A percentile compares a stretch with the other conserved stretches of the same genome.
These are phyloP conservation scores for Cantharis rufa DNA, from an alignment of 2,888 invertebrate genomes.

Conservation along the genomic window DNA sequence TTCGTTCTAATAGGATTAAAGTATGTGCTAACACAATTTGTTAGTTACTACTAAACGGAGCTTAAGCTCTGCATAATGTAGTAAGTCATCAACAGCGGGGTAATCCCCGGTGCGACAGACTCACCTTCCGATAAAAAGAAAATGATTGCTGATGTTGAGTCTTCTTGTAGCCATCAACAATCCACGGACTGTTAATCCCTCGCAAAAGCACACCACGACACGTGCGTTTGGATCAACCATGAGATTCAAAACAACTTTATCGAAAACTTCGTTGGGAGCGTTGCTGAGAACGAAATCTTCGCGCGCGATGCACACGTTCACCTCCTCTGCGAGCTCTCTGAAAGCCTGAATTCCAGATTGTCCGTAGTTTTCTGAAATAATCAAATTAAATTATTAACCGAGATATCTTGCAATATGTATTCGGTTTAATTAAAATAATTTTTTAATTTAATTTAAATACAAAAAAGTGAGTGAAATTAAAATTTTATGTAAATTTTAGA, in stretches of 20 bases:
- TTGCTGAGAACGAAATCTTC: slow-evolving; percentile 67
- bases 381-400: neutral
- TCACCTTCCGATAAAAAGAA: slow-evolving; percentile 71
- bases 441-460: neutral
- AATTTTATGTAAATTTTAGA: neutral
- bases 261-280: slow-evolving; percentile 62
- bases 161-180: slow-evolving; percentile 65
- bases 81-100: no score
- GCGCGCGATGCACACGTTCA: slow-evolving; percentile 73
- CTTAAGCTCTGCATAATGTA: no score
- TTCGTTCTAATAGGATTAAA: neutral
- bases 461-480: neutral
- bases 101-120: neutral
- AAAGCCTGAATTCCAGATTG: slow-evolving; percentile 77
- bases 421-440: neutral
- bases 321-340: slow-evolving; percentile 67
- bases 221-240: slow-evolving; percentile 60
- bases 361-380: slow-evolving; percentile 72
- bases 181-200: slow-evolving; percentile 71
- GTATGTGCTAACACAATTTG: neutral
- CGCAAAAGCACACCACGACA: slow-evolving; percentile 80
- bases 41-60: no score
- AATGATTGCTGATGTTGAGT: slow-evolving; percentile 62
- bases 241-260: slow-evolving; percentile 61
- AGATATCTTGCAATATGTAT: neutral